Evolutionary conservation across 2,113 vertebrate species (phyloP), one percentile per base, ranked within the genome.

Genomic region (Ophiodon elongatus): DNA sequence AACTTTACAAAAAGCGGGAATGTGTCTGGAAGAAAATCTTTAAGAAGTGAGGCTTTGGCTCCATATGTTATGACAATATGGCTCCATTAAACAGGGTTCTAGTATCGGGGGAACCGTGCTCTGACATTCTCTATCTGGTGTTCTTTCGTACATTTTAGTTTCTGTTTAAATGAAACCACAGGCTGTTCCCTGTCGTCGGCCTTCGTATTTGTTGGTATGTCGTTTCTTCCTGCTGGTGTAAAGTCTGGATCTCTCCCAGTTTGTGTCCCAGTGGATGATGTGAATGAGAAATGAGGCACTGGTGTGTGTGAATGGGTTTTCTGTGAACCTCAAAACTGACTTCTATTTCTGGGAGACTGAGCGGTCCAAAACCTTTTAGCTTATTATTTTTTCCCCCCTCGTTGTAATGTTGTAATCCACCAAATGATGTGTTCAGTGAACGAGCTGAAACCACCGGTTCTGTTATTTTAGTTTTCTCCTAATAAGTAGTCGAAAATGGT

Each of bases 231-330:
- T 31, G 31, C 39, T 69, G 33, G 25, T 11, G 25, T 57, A 9
- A 73, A 65, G 60, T 66, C 71, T 71, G 60, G 50, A 78, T 25
- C 37, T 1, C 11, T 57, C 17, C 67, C 73, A 72, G 6, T 71
- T 37, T 66, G 13, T 59, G 35, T 17, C 27, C 8, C 4, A 50
- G 41, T 60, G 52, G 8, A 23, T 60, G 31, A 52, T 21, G 37
- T 31, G 47, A 57, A 35, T 43, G 57, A 45, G 35, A 73, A 66
- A 66, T 45, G 6, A 66, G 10, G 35, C 21, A 43, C 17, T 39
- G 74, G 47, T n/a, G 43, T 33, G 52, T 59, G 19, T 17, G 21
- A 10, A 7, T 63, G 27, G 15, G 52, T 23, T 62, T 62, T 74
- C 39, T 62, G 39, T 59, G n/a, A 76, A 76, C 67, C 27, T 71